Evolutionary conservation across 2,797 vertebrate species (phyloP), one percentile per base, ranked within the genome.

Genomic region (Falco naumanni): DNA sequence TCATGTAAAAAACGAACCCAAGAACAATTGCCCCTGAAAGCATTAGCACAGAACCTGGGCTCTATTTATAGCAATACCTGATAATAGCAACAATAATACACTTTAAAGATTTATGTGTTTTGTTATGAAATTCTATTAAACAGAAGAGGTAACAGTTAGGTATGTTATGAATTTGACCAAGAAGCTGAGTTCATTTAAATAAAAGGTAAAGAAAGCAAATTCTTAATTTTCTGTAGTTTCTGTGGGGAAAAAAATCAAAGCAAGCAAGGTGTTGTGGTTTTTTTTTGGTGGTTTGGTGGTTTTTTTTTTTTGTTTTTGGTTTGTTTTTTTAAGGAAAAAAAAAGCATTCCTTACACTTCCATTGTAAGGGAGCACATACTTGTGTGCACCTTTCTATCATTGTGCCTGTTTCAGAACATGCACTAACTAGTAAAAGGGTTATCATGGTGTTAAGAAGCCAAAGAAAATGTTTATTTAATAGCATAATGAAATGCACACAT

Each of bases 391-490:
- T 63, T 77, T 88, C 75, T 70, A 31, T n/a, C 89, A 0, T 34
- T 79, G 39, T 74, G 53, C 18, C 50, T 84, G 45, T 87, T 85
- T 91, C n/a, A 90, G 51, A 65, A 50, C 60, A 75, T 34, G 26
- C 13, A 71, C 50, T 83, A 66, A 71, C 13, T 37, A 94, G 26
- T 31, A 69, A 94, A 91, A 87, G 69, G 61, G 50, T 88, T 69
- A 56, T 74, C 54, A 50, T 66, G 33, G 48, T 50, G 79, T 72
- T 79, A 93, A 28, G 24, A 79, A 93, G 45, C 9, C 14, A 95
- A 93, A 78, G 16, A 94, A 69, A 78, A 22, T 68, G 59, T 63
- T 89, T 95, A 56, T 69, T 81, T 45, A 93, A 74, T 59, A 94
- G 63, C 34, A 65, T 39, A 68, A 43, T 29, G 15, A 71, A 75